phyloP scores from a whole-genome alignment of 2,888 invertebrate species.

The Eubasilissa splendida region DNA sequence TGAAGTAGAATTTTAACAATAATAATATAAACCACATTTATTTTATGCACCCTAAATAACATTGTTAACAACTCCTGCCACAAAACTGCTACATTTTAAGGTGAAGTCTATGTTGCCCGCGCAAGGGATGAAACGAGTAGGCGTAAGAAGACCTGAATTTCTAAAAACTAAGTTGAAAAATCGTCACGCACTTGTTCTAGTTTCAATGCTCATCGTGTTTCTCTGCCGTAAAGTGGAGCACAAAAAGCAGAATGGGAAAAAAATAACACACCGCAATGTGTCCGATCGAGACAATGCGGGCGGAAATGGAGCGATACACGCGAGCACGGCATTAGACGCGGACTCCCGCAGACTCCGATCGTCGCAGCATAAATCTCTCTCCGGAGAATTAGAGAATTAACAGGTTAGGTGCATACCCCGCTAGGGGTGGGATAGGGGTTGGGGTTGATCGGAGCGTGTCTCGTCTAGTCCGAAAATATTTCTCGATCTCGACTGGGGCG shows the following conservation, averaged over 20 bases:
- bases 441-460: constrained; percentile 23
- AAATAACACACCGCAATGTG: not conserved
- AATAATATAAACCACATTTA: no score
- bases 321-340: not conserved
- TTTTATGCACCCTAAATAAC: no score
- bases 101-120: no score
- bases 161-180: no score
- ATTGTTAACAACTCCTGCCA: no score
- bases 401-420: constrained; percentile 20
- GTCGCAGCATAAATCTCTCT: constrained; percentile 45
- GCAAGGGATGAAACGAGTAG: no score
- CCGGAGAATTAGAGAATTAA: constrained; percentile 54
- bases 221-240: no score
- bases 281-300: constrained; percentile 19
- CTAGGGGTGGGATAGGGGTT: not conserved
- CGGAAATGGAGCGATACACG: constrained; percentile 1
- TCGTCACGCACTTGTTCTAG: no score
- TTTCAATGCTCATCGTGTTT: no score
- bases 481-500: constrained; percentile 41
- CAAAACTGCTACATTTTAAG: no score
- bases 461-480: constrained; percentile 40
- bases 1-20: no score
- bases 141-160: no score
- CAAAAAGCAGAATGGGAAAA: not conserved
- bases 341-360: constrained; percentile 28